Conservation (phyloP, 2,113 vertebrate genomes). For the Prietella phreatophila region DNA sequence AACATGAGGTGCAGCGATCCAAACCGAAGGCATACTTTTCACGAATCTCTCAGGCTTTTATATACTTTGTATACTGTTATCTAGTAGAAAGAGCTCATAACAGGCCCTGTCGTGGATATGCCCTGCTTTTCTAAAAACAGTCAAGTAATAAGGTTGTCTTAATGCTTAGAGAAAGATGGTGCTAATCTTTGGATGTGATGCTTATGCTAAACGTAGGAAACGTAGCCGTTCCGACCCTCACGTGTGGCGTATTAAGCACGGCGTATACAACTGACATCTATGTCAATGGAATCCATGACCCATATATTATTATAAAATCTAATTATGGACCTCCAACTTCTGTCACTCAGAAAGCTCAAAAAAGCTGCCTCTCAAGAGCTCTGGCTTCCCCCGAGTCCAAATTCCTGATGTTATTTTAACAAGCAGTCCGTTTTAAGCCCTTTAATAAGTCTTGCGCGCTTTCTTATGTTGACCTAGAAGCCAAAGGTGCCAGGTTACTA, state of each 20-base stretch:
- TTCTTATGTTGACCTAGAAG: background rate
- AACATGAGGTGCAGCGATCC: background rate
- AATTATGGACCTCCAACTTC: conserved; percentile 3
- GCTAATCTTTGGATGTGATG: background rate
- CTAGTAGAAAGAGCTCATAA: background rate
- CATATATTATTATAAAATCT: conserved; percentile 13
- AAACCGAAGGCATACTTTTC: background rate
- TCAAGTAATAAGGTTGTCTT: background rate
- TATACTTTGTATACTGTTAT: too few relatives aligned
- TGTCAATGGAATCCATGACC: conserved; percentile 7
- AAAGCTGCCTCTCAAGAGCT: background rate
- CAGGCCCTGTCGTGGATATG: background rate
- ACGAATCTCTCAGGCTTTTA: background rate
- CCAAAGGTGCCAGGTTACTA: background rate
- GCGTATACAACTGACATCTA: background rate
- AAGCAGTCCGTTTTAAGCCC: background rate
- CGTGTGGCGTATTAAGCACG: background rate
- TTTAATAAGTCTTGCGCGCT: background rate
- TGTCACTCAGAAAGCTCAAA: background rate
- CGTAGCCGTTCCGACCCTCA: background rate
- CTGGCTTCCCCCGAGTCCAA: background rate
- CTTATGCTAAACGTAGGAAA: background rate
- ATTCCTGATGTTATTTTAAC: background rate
- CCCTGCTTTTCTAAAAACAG: background rate
- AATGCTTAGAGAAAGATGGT: background rate